Evolutionary conservation across 1,140 invertebrate species (phyloP).

Genomic region (Platyscapa corneri): DNA sequence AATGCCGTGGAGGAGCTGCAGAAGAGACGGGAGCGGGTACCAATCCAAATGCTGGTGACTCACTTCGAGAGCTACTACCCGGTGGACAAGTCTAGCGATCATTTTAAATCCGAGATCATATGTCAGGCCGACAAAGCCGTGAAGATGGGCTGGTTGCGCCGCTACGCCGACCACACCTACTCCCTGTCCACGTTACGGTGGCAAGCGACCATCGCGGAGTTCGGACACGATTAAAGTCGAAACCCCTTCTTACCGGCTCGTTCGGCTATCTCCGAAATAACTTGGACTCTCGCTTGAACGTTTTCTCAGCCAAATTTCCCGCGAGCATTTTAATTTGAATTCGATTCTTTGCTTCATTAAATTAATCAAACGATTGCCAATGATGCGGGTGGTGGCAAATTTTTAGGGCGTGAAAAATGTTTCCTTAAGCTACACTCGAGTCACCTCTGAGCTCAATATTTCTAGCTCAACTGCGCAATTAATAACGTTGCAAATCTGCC

Average conservation of each 20-base stretch:
- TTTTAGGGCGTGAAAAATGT: too few species aligned
- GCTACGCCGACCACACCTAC: conserved; percentile 1
- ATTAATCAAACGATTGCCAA: too few species aligned
- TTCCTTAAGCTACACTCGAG: too few species aligned
- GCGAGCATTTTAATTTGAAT: too few species aligned
- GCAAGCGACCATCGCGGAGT: conserved; percentile 29
- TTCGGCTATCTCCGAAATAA: not conserved
- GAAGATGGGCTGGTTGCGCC: conserved; percentile 8
- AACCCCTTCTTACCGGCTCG: not conserved
- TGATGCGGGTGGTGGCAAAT: too few species aligned
- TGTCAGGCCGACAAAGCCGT: conserved; percentile 15
- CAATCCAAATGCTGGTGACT: not conserved
- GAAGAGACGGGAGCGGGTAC: conserved; percentile 22
- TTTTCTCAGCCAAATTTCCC: too few species aligned
- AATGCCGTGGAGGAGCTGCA: conserved; percentile 41
- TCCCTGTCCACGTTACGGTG: not conserved
- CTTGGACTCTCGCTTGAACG: too few species aligned
- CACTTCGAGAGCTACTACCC: conserved; percentile 17
- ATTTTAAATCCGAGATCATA: not conserved
- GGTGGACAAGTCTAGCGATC: not conserved
- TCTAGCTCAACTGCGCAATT: too few species aligned
- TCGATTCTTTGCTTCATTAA: too few species aligned
- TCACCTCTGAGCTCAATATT: too few species aligned
- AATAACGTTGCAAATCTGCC: too few species aligned
- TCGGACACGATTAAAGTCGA: conserved; percentile 9